Evolutionary conservation across 2,113 vertebrate species (phyloP), one percentile per base, ranked within the genome.

Genomic region (Rhegmatorhina hoffmannsi): DNA sequence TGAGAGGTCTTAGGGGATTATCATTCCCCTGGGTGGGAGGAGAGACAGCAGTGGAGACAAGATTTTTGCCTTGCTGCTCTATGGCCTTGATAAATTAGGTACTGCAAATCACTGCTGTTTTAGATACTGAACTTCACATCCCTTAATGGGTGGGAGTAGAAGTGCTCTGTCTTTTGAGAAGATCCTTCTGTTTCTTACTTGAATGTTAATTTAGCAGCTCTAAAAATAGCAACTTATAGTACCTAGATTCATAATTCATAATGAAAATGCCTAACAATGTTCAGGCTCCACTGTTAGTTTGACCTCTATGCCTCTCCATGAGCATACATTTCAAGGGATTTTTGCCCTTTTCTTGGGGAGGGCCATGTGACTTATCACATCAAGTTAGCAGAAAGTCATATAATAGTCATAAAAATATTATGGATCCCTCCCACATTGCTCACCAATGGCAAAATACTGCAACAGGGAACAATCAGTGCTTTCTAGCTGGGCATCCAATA

Each of bases 381-480:
- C 75, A 90, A 94, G 49, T 90, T 90, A 91, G 85, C 36, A 80
- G 72, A 86, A 95, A 90, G 94, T 93, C 85, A 87, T 86, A 55
- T 76, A 86, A 77, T 95, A 94, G 92, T 89, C 63, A 93, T 93
- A 95, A 95, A 96, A 96, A 93, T 95, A 94, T 93, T 74, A 74
- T 86, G 80, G 72, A 67, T 67, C 76, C 64, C 88, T 95, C 92
- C 95, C 88, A 92, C 95, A 88, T 93, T 95, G 92, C 59, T 97
- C 95, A 93, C 86, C 59, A 76, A 17, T 86, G 79, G 92, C 40
- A 86, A 92, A 93, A 67, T 69, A 66, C 38, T 80, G 55, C 67
- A 84, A 77, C 6, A 66, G 28, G 75, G 88, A 96, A 92, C 94
- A 93, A 94, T 94, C 33, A 46, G 85, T 66, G 83, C 72, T 80